phyloP scores from a whole-genome alignment of 2,113 vertebrate species.

The Scytalopus superciliaris region DNA sequence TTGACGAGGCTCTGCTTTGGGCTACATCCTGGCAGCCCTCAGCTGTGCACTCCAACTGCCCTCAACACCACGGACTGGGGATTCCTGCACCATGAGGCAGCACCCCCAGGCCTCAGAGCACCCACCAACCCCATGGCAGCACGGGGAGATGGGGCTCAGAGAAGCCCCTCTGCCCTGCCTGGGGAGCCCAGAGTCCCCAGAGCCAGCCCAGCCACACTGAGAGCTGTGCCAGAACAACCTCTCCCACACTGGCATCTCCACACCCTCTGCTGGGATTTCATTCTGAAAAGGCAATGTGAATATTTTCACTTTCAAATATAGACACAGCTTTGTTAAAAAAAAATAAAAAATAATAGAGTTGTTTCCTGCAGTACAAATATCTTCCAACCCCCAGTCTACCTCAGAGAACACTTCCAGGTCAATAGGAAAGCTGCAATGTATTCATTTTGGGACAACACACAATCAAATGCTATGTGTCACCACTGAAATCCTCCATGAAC shows the following conservation, averaged over 20 bases:
- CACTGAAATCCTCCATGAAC: not conserved
- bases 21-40: not conserved
- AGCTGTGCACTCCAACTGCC: not conserved
- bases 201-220: not conserved
- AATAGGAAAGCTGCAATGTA: not conserved
- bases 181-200: not conserved
- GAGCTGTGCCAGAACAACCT: not conserved
- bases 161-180: rapidly evolving
- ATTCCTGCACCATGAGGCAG: rapidly evolving
- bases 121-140: too few species aligned
- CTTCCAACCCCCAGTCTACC: not conserved
- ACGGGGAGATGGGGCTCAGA: not conserved
- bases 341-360: too few species aligned
- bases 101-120: too few species aligned
- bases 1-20: not conserved
- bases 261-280: rapidly evolving
- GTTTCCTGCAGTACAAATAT: rapidly evolving
- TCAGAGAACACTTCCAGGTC: not conserved
- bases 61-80: rapidly evolving
- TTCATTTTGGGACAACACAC: rapidly evolving
- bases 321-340: not conserved
- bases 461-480: rapidly evolving
- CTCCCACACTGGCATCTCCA: rapidly evolving
- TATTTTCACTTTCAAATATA: not conserved
- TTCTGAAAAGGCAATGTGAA: not conserved